Base-by-base conservation (phyloP, 2,888 invertebrate genomes). In the Acronicta aceris region DNA sequence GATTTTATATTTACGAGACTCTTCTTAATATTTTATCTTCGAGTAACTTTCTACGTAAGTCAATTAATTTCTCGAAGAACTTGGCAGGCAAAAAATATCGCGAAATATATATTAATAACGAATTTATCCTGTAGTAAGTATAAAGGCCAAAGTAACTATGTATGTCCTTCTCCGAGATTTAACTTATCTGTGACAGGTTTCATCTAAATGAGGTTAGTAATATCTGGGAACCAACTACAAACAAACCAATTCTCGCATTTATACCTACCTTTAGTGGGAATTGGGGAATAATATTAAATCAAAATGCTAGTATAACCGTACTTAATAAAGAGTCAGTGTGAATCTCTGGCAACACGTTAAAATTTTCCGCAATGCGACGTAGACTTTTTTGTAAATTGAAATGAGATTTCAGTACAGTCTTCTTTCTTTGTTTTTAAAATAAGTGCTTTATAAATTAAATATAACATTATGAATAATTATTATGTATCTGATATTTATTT, bases 321-420 rank as follows among this genome's bases (percentile, higher is more conserved):
- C 62, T 60, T 66, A 67, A 59, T 56, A 33, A 50, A 33, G 12
- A 51, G 33, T 54, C 53, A 62, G 66, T 49, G 41, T 13, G 50
- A 63, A 59, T 65, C 45, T 53, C 65, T 71, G 72, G 45, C 41
- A 68, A 53, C 27, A 55, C 27, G 61, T 76, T 58, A 72, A 73
- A 76, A 63, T 65, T 66, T 79, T 81, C 78, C 83, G 86, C 87
- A 88, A n/a, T 87, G 87, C 86, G 86, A 78, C 84, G 78, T 59
- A 48, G 16, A 21, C 10, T 25, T 47, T 62, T 59, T 52, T 42
- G 9, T 59, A 15, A n/a, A 10, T 16, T 30, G 13, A 25, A 57
- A 51, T 49, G 45, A 61, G 43, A 58, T 63, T 38, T 61, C 33
- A 55, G 21, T 67, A 56, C 54, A 58, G 48, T 8, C 16, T 12